These are phyloP conservation scores for Nestor notabilis DNA, from an alignment of 2,113 vertebrate genomes.

Conservation along the genomic window DNA sequence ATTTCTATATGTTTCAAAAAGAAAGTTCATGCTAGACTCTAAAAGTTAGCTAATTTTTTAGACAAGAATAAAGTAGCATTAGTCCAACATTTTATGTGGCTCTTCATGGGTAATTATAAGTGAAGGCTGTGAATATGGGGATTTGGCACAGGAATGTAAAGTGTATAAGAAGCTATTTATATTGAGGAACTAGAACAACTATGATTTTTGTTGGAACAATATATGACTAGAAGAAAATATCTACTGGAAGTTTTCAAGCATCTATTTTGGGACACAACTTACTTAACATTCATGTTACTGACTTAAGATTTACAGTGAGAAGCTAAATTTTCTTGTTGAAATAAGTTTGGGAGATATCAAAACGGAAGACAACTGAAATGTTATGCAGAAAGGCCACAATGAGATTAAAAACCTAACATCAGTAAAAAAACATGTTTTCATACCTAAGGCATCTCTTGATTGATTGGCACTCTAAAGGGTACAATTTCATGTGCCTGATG, in stretches of 20 bases:
- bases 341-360: background rate
- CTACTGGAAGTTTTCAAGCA: background rate
- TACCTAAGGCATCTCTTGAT: background rate
- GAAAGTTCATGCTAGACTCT: background rate
- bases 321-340: background rate
- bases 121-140: background rate
- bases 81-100: background rate
- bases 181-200: background rate
- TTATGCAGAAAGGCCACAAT: background rate
- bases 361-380: background rate
- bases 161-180: accelerated
- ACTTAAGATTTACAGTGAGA: background rate
- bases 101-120: background rate
- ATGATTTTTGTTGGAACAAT: background rate
- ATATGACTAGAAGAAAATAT: background rate
- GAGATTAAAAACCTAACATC: background rate
- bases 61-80: background rate
- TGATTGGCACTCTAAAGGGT: background rate
- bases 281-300: background rate
- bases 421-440: background rate
- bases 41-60: background rate
- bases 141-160: background rate
- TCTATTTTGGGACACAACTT: background rate
- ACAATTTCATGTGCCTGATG: background rate
- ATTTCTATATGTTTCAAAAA: background rate